phyloP scores from a whole-genome alignment of 2,888 invertebrate genomes.

The Drosophila yooni region DNA sequence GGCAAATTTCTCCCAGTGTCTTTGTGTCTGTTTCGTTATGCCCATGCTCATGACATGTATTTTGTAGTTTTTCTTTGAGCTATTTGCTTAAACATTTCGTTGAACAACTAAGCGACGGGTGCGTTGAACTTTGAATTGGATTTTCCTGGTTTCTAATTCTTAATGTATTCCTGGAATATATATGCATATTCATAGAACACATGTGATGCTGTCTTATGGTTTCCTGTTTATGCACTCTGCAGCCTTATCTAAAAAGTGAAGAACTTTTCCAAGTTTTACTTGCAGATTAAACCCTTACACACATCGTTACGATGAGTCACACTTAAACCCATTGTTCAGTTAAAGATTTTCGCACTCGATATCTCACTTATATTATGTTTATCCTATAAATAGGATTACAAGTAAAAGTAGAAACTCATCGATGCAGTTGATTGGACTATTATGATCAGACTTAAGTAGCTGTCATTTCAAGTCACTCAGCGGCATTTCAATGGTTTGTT shows the following conservation, averaged over 20 bases:
- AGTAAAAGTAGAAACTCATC: not conserved
- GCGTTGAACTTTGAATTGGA: conserved; percentile 69
- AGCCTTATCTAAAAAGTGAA: not conserved
- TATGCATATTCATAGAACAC: conserved; percentile 3
- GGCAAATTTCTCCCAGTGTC: conserved; percentile 62
- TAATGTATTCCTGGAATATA: conserved; percentile 14
- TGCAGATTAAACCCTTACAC: not conserved
- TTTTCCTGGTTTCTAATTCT: conserved; percentile 9
- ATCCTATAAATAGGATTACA: conserved; percentile 1
- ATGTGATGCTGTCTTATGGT: not conserved
- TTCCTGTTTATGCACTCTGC: not conserved
- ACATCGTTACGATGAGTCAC: not conserved
- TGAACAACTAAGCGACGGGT: conserved; percentile 45
- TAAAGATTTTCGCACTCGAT: not conserved
- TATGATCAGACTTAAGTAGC: conserved; percentile 5
- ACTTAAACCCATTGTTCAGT: not conserved
- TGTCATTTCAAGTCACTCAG: conserved; percentile 1
- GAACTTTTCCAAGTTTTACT: not conserved
- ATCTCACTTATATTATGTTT: not conserved
- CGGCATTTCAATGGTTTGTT: conserved; percentile 13
- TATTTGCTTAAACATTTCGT: conserved; percentile 43
- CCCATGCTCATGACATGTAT: conserved; percentile 48
- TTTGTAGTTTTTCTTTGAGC: conserved; percentile 51
- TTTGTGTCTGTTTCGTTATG: conserved; percentile 29
- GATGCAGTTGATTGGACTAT: not conserved